These are phyloP conservation scores for Castor canadensis DNA, from an alignment of 2,113 vertebrate genomes.

Conservation along the genomic window DNA sequence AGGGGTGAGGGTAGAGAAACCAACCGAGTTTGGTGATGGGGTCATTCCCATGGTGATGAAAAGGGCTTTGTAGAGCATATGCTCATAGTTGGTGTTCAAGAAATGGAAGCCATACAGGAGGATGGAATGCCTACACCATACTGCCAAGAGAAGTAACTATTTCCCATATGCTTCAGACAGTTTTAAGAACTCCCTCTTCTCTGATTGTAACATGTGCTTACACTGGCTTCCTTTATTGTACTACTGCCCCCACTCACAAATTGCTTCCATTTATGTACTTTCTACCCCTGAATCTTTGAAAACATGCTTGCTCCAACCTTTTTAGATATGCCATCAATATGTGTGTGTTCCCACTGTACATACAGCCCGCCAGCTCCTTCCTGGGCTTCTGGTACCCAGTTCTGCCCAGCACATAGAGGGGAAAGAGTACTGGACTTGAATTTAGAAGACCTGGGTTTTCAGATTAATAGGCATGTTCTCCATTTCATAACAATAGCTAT, in stretches of 20 bases:
- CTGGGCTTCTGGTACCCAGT: neutral
- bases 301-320: neutral
- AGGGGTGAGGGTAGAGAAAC: neutral
- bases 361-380: neutral
- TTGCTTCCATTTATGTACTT: neutral
- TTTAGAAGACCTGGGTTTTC: neutral
- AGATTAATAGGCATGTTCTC: neutral
- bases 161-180: neutral
- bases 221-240: neutral
- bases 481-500: neutral
- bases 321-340: neutral
- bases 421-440: neutral
- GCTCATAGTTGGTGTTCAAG: neutral
- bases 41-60: neutral
- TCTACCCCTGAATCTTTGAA: neutral
- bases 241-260: neutral
- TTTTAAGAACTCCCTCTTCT: constrained; percentile 11
- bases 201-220: neutral
- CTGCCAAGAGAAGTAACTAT: neutral
- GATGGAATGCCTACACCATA: neutral
- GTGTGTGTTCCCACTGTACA: too few species aligned
- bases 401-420: neutral
- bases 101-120: neutral
- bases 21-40: neutral
- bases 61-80: neutral